Evolutionary conservation across 2,888 invertebrate species (phyloP), one percentile per base, ranked within the genome.

Genomic region (Spisula subtruncata): DNA sequence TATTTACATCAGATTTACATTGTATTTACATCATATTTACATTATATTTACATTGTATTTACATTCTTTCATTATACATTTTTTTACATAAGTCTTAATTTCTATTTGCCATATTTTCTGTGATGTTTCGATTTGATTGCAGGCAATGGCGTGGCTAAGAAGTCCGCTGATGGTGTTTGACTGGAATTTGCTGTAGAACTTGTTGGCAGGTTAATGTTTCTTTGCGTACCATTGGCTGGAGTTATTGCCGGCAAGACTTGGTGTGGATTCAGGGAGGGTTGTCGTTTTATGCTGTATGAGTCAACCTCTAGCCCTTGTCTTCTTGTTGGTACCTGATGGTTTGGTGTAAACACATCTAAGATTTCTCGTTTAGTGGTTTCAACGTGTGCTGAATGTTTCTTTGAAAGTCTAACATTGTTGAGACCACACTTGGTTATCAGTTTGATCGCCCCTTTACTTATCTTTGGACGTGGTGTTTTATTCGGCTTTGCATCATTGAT

Each of bases 21-120:
- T 1, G 32, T 71, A 71, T 71, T 71, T 71, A 71, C 75, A 75
- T 75, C 8, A 35, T 60, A 60, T 60, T 25, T 60, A 60, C 60
- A 75, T 18, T 75, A 8, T 32, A 75, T n/a, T n/a, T n/a, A n/a
- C n/a, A n/a, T n/a, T n/a, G n/a, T n/a, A n/a, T n/a, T n/a, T 35
- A 66, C 60, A 66, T 66, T 25, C 35, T 25, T 75, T 18, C 16
- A 75, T 18, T 16, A 71, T 32, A 16, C 5, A 35, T n/a, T 32
- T 8, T 75, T 75, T 16, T 35, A n/a, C n/a, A n/a, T n/a, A n/a
- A n/a, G n/a, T 35, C 6, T 75, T 6, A n/a, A n/a, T n/a, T n/a
- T n/a, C n/a, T 35, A 25, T 32, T 32, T 75, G 1, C 32, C 16
- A 25, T 75, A 75, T 32, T 35, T 32, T 75, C 32, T 75, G 75